Evolutionary conservation across 2,113 vertebrate species (phyloP), one percentile per base, ranked within the genome.

Genomic region (Pyxicephalus adspersus): DNA sequence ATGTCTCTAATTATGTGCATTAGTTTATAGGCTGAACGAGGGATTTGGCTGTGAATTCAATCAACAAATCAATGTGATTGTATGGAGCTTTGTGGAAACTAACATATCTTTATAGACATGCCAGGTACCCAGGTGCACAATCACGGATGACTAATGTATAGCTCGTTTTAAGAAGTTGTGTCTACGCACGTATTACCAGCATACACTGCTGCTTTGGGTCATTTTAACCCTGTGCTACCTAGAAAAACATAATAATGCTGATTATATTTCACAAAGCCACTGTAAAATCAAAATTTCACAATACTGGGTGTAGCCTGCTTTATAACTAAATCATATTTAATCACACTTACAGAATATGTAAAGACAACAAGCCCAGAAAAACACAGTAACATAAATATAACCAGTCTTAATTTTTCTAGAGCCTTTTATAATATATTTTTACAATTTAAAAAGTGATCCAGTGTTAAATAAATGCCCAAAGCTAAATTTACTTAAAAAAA

Each of bases 71-170:
- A 70, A 51, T 70, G 67, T 70, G 67, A 52, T 70, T 22, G 18
- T 70, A 20, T 22, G 11, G 16, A 34, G 28, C 20, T 19, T 20
- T n/a, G 8, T 70, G 67, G 67, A 19, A 70, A 68, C n/a, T 26
- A 22, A 51, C 67, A 70, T 26, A 25, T 22, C 67, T 70, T 23
- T 23, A 22, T 26, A 23, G 38, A 22, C 67, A 22, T 25, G 67
- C n/a, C 67, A 70, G 67, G 45, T 70, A 52, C 67, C 34, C 67
- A 70, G 67, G 45, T 70, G 38, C 67, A 70, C 16, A 50, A 70
- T 70, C 67, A 70, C 20, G 4, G 67, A 23, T 52, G 67, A 50
- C 38, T 52, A 51, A 52, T 70, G 25, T 45, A 70, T 70, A 51
- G 25, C 38, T 52, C 67, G 52, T 51, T 51, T 70, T 25, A 70